phyloP scores from a whole-genome alignment of 2,797 vertebrate species.

The Rachycentron canadum region DNA sequence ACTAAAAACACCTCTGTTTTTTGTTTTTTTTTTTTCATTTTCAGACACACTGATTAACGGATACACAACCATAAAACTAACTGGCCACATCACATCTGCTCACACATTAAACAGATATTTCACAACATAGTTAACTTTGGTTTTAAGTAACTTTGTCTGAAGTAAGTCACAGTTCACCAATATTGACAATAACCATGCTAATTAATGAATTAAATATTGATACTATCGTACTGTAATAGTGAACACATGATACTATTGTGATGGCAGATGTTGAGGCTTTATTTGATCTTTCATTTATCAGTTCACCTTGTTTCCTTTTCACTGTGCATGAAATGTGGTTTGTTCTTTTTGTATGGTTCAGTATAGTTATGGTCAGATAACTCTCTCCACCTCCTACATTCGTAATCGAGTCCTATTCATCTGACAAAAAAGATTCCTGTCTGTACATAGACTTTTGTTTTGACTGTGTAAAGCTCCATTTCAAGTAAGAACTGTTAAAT shows the following conservation, averaged over 20 bases:
- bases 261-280: no score
- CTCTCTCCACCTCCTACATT: no score
- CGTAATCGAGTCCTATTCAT: not conserved
- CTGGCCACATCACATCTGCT: not conserved
- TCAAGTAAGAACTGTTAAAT: no score
- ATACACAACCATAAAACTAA: not conserved
- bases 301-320: not conserved
- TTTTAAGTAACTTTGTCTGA: not conserved
- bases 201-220: no score
- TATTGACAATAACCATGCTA: no score
- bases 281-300: no score
- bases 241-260: no score
- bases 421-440: not conserved
- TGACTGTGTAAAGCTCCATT: not conserved
- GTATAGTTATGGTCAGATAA: not conserved
- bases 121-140: not conserved
- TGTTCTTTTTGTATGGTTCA: not conserved
- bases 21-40: not conserved
- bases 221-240: no score
- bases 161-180: no score
- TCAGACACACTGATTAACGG: not conserved
- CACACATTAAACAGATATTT: no score
- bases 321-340: not conserved
- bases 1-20: not conserved
- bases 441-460: not conserved